phyloP scores from a whole-genome alignment of 1,140 invertebrate genomes.

The Caenorhabditis tropicalis region DNA sequence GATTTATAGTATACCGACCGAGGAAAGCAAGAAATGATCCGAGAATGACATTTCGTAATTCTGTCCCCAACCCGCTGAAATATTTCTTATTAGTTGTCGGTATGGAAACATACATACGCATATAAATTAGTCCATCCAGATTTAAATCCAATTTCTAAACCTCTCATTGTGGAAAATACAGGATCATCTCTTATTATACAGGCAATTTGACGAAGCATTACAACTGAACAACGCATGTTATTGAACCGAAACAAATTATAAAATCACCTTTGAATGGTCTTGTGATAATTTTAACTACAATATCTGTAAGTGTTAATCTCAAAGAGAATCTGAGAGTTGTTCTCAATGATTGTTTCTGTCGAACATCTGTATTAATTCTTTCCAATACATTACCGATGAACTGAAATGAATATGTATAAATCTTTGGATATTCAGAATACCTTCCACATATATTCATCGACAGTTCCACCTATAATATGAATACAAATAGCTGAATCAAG shows the following conservation, averaged over 20 bases:
- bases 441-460: neutral
- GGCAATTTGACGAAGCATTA: too few relatives aligned
- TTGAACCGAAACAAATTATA: too few relatives aligned
- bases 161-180: neutral
- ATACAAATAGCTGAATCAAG: neutral
- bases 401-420: neutral
- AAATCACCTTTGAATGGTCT: too few relatives aligned
- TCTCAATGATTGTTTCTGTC: neutral
- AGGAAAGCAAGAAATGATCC: neutral
- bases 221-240: too few relatives aligned
- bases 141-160: too few relatives aligned
- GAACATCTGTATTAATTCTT: neutral
- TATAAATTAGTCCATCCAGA: too few relatives aligned
- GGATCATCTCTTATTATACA: neutral
- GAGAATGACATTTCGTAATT: neutral
- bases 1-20: neutral
- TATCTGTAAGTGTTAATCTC: neutral
- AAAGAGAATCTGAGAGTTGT: neutral
- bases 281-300: too few relatives aligned
- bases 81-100: neutral
- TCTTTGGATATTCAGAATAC: too few relatives aligned
- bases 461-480: neutral
- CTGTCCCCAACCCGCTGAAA: neutral
- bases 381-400: neutral
- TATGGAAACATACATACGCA: too few relatives aligned